Conservation (phyloP, 2,113 vertebrate genomes). For the Psittacara wagleri region DNA sequence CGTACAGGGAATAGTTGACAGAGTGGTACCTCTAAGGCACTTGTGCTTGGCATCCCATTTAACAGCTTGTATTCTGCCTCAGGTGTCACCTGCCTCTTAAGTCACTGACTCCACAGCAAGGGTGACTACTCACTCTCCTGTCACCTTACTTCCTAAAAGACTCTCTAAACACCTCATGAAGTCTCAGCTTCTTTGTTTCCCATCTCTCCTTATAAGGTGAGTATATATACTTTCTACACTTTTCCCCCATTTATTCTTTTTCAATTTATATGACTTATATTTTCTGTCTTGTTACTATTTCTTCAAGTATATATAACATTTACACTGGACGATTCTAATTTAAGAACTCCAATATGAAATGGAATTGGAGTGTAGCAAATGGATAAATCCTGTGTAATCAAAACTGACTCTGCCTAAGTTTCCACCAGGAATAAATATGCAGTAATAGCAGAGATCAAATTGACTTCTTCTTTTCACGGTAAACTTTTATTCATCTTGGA, state of each 20-base stretch:
- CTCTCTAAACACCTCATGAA: background rate
- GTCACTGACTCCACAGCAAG: background rate
- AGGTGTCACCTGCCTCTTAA: background rate
- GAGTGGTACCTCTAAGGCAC: background rate
- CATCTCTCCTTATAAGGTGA: background rate
- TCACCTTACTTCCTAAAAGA: background rate
- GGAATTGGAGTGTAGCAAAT: background rate
- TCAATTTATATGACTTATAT: background rate
- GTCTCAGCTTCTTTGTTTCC: background rate
- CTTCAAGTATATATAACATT: background rate
- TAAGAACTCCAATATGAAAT: constrained; percentile 7
- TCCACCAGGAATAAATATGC: background rate
- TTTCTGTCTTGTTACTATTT: background rate
- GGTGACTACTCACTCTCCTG: background rate
- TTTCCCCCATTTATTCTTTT: background rate
- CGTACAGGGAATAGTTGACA: background rate
- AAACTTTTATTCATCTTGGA: background rate
- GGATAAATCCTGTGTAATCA: background rate
- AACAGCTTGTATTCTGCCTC: background rate
- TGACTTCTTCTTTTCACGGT: background rate
- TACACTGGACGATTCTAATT: background rate
- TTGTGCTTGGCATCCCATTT: background rate
- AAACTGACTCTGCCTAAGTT: background rate
- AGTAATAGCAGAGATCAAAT: background rate
- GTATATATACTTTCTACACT: background rate